phyloP scores from a whole-genome alignment of 2,113 vertebrate species.

The Benthochromis sp. region DNA sequence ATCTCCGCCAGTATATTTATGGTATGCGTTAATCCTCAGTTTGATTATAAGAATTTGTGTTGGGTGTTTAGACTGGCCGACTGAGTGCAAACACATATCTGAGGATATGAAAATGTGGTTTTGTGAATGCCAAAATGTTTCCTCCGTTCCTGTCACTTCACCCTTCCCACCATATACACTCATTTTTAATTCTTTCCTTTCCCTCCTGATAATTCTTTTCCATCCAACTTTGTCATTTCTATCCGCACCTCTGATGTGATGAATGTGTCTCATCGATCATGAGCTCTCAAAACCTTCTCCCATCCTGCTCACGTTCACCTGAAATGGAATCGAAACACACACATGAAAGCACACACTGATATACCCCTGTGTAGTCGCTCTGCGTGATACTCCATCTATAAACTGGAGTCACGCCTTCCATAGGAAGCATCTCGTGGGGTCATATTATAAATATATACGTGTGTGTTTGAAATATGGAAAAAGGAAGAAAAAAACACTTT shows the following conservation, averaged over 20 bases:
- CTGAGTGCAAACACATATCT: neutral
- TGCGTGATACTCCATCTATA: conserved; percentile 25
- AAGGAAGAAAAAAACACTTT: neutral
- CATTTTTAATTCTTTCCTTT: neutral
- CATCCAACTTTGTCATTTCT: neutral
- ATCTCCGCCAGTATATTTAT: conserved; percentile 14
- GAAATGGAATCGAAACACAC: neutral
- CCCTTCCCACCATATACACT: neutral
- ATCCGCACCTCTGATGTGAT: neutral
- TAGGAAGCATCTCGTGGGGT: conserved; percentile 4
- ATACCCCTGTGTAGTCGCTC: neutral
- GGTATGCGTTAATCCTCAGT: neutral
- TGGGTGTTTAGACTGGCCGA: conserved; percentile 7
- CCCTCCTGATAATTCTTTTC: neutral
- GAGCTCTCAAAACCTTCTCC: neutral
- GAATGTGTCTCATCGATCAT: conserved; percentile 4
- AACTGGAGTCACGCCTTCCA: conserved; percentile 13
- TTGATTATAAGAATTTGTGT: neutral
- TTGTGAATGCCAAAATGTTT: neutral
- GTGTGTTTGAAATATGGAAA: neutral
- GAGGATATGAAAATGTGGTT: conserved; percentile 6
- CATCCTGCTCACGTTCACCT: neutral
- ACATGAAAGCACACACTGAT: neutral
- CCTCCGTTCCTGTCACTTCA: neutral
- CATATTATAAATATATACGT: neutral